These are phyloP conservation scores for Chamaea fasciata DNA, from an alignment of 2,113 vertebrate genomes.

Conservation along the genomic window DNA sequence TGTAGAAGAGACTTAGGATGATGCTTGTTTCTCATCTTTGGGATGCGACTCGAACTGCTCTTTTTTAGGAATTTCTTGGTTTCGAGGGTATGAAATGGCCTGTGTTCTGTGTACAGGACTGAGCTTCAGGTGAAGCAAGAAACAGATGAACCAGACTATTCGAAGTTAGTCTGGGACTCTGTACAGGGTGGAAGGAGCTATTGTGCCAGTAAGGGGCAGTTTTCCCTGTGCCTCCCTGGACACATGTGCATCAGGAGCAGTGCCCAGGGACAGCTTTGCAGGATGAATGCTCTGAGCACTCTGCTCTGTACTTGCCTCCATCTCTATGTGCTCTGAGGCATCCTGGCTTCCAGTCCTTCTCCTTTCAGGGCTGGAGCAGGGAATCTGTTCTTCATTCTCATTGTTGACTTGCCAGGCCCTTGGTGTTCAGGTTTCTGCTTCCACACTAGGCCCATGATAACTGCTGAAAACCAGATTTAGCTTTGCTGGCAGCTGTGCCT, in stretches of 20 bases:
- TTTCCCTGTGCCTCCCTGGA: not conserved
- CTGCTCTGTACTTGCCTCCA: not conserved
- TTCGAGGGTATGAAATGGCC: not conserved
- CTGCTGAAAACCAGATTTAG: not conserved
- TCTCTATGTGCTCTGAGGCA: rapidly evolving
- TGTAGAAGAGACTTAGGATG: not conserved
- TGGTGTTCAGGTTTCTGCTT: not conserved
- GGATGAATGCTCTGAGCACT: not conserved
- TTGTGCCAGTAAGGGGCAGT: not conserved
- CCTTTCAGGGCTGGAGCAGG: not conserved
- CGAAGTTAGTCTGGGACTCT: not conserved
- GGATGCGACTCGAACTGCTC: not conserved
- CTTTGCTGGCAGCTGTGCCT: not conserved
- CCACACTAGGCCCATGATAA: not conserved
- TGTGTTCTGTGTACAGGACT: not conserved
- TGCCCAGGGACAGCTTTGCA: not conserved
- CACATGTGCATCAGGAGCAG: not conserved
- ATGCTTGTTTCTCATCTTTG: not conserved
- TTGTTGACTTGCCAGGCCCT: not conserved
- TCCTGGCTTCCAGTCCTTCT: not conserved
- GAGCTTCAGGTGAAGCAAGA: not conserved
- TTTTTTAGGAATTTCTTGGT: not conserved
- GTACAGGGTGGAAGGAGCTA: not conserved
- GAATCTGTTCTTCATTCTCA: not conserved
- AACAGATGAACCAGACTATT: not conserved